phyloP scores from a whole-genome alignment of 2,113 vertebrate species.

The Cariama cristata region DNA sequence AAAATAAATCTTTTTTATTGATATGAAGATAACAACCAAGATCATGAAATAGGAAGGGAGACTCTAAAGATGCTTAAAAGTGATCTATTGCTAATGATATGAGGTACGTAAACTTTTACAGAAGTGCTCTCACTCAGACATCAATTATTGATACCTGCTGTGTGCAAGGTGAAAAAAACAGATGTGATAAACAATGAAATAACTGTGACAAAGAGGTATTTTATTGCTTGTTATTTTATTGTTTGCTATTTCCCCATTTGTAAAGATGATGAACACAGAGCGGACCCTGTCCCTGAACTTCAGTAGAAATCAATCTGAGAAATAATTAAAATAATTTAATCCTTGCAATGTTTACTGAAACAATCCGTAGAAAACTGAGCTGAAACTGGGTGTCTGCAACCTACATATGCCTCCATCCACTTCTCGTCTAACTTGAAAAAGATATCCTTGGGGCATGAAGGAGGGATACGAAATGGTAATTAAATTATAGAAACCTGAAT shows the following conservation, averaged over 20 bases:
- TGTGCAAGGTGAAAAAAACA: background rate
- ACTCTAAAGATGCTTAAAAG: conserved; percentile 18
- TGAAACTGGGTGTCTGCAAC: background rate
- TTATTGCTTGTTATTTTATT: conserved; percentile 44
- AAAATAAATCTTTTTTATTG: conserved; percentile 16
- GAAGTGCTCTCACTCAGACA: conserved; percentile 41
- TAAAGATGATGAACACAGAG: conserved; percentile 13
- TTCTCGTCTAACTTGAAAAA: background rate
- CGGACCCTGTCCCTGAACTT: background rate
- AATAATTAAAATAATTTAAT: conserved; percentile 48
- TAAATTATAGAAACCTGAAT: background rate
- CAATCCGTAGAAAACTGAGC: background rate
- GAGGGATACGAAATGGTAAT: background rate
- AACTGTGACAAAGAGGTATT: background rate
- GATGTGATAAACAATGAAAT: conserved; percentile 51
- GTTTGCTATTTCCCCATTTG: conserved; percentile 46
- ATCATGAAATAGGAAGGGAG: background rate
- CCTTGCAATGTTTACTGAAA: background rate
- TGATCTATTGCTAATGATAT: conserved; percentile 56
- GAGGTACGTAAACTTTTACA: conserved; percentile 44
- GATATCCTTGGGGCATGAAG: background rate
- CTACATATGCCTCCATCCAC: background rate
- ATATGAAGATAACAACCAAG: conserved; percentile 31
- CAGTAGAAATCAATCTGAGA: background rate
- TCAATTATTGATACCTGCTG: conserved; percentile 65